phyloP scores from a whole-genome alignment of 2,113 vertebrate species.

The Mus pahari region DNA sequence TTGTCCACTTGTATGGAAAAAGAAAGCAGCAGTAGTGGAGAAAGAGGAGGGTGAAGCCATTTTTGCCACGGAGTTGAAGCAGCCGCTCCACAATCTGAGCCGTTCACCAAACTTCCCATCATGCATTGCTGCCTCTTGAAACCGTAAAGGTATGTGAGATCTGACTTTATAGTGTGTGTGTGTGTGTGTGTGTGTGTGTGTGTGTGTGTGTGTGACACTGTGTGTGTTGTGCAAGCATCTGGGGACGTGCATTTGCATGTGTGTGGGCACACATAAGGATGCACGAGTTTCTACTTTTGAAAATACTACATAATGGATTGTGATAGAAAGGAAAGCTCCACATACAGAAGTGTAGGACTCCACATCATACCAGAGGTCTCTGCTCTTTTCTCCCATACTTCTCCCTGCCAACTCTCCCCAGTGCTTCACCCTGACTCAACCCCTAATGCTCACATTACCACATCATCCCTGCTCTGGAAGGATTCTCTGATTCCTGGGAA shows the following conservation, averaged over 20 bases:
- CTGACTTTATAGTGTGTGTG: too few species aligned
- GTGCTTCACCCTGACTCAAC: background rate
- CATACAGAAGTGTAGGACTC: background rate
- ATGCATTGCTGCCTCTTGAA: background rate
- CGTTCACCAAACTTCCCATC: background rate
- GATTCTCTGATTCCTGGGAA: slow-evolving; percentile 20
- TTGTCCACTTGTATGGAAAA: background rate
- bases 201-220: background rate
- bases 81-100: background rate
- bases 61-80: background rate
- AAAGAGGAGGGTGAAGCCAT: background rate
- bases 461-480: background rate
- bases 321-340: background rate
- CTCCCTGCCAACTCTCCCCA: background rate
- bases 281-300: background rate
- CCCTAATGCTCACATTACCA: background rate
- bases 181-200: background rate
- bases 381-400: background rate
- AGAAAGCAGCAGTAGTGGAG: background rate
- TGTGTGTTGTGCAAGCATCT: background rate
- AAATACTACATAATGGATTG: background rate
- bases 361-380: background rate
- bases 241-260: background rate
- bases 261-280: too few species aligned
- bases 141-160: background rate